These are phyloP conservation scores for Coracias cyanogaster DNA, from an alignment of 2,797 vertebrate genomes.

Conservation along the genomic window DNA sequence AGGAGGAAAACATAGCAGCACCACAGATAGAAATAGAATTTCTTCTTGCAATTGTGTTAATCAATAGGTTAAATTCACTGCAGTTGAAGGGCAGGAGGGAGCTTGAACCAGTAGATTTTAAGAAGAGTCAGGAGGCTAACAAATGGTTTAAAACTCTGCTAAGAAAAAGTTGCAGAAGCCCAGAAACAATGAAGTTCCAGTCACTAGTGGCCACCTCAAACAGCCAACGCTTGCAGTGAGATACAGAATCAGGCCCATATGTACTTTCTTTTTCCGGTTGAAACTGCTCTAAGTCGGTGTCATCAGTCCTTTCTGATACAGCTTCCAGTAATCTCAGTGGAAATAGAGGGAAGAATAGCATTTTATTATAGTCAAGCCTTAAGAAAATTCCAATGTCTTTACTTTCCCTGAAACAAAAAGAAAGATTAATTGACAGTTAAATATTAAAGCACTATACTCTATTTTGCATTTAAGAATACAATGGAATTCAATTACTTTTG, in stretches of 20 bases:
- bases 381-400: background rate
- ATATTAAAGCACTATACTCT: background rate
- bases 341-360: background rate
- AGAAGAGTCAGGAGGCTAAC: background rate
- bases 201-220: background rate
- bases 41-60: background rate
- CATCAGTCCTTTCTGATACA: background rate
- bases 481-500: background rate
- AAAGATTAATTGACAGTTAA: background rate
- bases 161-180: background rate
- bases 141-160: background rate
- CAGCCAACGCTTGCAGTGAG: background rate
- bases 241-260: background rate
- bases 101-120: background rate
- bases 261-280: background rate
- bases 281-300: background rate
- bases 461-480: background rate
- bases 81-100: background rate
- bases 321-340: background rate
- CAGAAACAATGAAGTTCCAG: background rate
- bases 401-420: background rate
- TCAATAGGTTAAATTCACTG: background rate
- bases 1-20: background rate
- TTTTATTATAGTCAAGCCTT: background rate
- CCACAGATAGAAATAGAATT: background rate